Percentiles rank a stretch among this genome's conserved stretches.
Conservation (phyloP, 2,797 vertebrate species). For the Takifugu rubripes region DNA sequence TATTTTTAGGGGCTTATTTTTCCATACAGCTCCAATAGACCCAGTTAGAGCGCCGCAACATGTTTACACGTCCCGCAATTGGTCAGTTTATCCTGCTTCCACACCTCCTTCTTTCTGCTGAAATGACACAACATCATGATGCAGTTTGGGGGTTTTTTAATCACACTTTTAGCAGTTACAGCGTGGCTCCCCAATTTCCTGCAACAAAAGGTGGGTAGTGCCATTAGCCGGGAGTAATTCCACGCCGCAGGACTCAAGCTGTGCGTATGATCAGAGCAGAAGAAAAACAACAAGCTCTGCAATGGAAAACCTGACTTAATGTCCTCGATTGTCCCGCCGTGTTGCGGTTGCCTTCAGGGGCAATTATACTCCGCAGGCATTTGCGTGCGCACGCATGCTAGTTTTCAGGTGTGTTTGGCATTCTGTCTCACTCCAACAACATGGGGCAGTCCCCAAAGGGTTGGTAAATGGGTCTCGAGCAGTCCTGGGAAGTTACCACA, state of each 20-base stretch:
- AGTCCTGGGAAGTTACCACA: constrained; percentile 44
- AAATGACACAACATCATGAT: constrained; percentile 77
- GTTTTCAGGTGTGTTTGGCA: constrained; percentile 48
- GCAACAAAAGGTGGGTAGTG: constrained; percentile 76
- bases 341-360: constrained; percentile 64
- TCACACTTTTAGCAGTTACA: constrained; percentile 79
- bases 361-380: constrained; percentile 57
- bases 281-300: constrained; percentile 58
- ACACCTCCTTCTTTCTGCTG: constrained; percentile 23
- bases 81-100: constrained; percentile 50
- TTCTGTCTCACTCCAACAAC: constrained; percentile 23
- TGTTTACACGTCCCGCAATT: constrained; percentile 62
- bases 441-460: constrained; percentile 38
- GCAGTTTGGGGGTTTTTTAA: constrained; percentile 82
- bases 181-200: constrained; percentile 80
- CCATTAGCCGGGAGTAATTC: constrained; percentile 79
- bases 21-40: constrained; percentile 36
- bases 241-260: constrained; percentile 78
- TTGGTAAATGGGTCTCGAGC: constrained; percentile 48
- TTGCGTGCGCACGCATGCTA: constrained; percentile 18
- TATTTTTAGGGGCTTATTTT: constrained; percentile 59
- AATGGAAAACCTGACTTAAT: constrained; percentile 75
- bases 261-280: constrained; percentile 66
- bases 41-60: constrained; percentile 23
- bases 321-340: constrained; percentile 63